Base-by-base conservation (phyloP, 2,888 invertebrate species). In the Apodemia hepburni region DNA sequence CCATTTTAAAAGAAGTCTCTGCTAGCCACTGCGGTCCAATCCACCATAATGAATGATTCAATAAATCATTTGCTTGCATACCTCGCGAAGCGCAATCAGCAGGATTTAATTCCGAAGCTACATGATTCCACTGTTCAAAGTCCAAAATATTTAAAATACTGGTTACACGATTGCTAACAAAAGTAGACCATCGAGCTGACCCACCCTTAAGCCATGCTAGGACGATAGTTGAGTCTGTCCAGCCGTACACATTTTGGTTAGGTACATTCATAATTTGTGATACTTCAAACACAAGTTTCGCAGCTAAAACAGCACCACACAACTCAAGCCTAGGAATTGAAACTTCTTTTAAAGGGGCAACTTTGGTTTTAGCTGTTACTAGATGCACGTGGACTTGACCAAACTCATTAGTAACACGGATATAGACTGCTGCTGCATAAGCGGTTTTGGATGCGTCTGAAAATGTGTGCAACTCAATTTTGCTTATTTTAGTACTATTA, bases 371-470 rank as follows among this genome's bases (percentile, higher is more conserved):
- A 2, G 68, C 38, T 4, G 66, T 60, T 2, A 71, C 17, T 17
- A 71, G 51, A 35, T 15, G 7, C 1, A n/a, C 7, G n/a, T 45
- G 15, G 3, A 45, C n/a, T 45, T 17, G 49, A 12, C 60, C 62
- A n/a, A n/a, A 2, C 0, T 29, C 33, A 45, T 70, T 61, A 12
- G 65, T 51, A 6, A 65, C 33, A 7, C 67, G 54, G 6, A 65
- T 15, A 17, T 69, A 71, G 1, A 70, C 63, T 0, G 68, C 68
- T 12, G 66, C 69, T n/a, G 68, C 70, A 61, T 67, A 70, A 3
- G 70, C 71, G 1, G 17, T 27, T 15, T 64, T 64, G 1, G 69
- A 70, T 12, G 68, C 67, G 57, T 71, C 70, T 29, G 62, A 33
- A 35, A 70, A 71, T 0, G 63, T 68, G 59, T 69, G 69, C 8